Evolutionary conservation across 1,140 invertebrate genomes (phyloP).

Genomic region (Formica exsecta): DNA sequence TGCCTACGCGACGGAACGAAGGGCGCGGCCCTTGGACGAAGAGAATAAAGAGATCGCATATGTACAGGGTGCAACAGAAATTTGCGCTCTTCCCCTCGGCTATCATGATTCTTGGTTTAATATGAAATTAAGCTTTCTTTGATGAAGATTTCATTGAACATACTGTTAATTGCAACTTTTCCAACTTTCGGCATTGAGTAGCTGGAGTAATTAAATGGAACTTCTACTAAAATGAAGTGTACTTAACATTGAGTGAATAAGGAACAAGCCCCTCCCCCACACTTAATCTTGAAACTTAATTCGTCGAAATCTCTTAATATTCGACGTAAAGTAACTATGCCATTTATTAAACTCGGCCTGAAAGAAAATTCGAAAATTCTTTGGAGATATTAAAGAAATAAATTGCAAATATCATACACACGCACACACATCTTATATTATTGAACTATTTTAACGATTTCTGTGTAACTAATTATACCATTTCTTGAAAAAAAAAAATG

Average conservation of each 20-base stretch:
- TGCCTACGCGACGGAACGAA: conserved; percentile 67
- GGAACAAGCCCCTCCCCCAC: not conserved
- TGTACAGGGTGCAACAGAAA: conserved; percentile 36
- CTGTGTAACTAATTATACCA: not conserved
- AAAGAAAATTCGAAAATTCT: not conserved
- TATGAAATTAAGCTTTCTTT: not conserved
- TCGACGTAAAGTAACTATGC: conserved; percentile 17
- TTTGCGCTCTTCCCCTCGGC: not conserved
- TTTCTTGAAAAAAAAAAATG: not conserved
- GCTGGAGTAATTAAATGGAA: conserved; percentile 1
- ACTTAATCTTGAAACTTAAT: conserved; percentile 16
- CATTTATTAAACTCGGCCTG: not conserved
- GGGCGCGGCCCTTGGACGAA: conserved; percentile 41
- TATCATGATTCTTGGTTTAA: not conserved
- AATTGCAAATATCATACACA: too few relatives aligned
- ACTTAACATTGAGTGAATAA: conserved; percentile 1
- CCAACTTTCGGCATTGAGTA: not conserved
- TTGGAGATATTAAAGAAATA: not conserved
- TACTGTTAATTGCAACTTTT: conserved; percentile 16
- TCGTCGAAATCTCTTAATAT: conserved; percentile 15
- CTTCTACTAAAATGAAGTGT: not conserved
- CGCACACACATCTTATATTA: too few relatives aligned
- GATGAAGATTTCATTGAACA: not conserved
- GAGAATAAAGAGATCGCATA: conserved; percentile 53
- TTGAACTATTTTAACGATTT: too few relatives aligned